A percentile compares a stretch with the other conserved stretches of the same genome.
phyloP scores from a whole-genome alignment of 2,113 vertebrate genomes.

The Myiopsitta monachus region DNA sequence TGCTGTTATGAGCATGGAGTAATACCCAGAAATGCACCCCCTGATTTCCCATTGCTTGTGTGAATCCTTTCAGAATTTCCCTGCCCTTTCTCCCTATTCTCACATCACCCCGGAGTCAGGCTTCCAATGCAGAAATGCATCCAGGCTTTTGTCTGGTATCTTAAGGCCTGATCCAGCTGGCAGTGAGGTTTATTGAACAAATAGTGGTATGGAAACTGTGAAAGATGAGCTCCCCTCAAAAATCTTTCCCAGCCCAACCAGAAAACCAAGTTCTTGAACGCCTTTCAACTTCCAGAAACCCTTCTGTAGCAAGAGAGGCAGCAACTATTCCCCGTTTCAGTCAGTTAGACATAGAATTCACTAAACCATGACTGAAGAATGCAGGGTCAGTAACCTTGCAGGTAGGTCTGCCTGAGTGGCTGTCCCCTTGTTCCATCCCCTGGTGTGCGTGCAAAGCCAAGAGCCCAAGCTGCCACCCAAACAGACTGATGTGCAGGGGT shows the following conservation, averaged over 20 bases:
- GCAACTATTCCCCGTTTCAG: background rate
- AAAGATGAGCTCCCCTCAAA: background rate
- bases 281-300: background rate
- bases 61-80: background rate
- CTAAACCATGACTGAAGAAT: background rate
- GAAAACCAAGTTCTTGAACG: background rate
- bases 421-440: background rate
- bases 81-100: background rate
- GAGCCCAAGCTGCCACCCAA: background rate
- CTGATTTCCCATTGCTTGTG: fast-evolving
- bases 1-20: background rate
- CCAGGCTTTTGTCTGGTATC: background rate
- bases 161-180: background rate
- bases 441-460: background rate
- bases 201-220: background rate
- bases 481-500: background rate
- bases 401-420: background rate
- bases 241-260: background rate
- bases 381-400: background rate
- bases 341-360: background rate
- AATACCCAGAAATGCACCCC: background rate
- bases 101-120: background rate
- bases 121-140: background rate
- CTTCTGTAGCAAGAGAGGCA: background rate
- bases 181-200: background rate